Evolutionary conservation across 2,888 invertebrate species (phyloP), one percentile per base, ranked within the genome.

Genomic region (Clepsis dumicolana): DNA sequence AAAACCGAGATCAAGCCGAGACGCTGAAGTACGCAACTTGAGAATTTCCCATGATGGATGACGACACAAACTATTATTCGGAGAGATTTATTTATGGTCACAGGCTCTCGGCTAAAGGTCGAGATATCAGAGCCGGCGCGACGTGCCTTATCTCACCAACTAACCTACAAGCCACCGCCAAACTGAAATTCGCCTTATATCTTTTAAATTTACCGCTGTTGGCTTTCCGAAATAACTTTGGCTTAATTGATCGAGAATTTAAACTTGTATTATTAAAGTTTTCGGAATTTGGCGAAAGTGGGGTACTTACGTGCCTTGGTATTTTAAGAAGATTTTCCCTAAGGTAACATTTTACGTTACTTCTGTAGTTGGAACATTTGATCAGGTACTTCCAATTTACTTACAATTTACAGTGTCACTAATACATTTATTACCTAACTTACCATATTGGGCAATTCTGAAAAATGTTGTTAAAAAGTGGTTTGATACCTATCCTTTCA

Each of bases 81-180:
- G 41, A 52, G 64, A 71, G 67, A 73, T 73, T 71, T 71, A 74
- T 73, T 76, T 68, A 72, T 67, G 71, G 65, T 68, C 67, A 48
- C 65, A 73, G 73, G 67, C 75, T 74, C 76, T 75, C 73, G 71
- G 70, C 72, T 76, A 75, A 80, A 81, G 80, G 80, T 79, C 73
- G 60, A 61, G 65, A 72, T 76, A 79, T 80, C 80, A 74, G 73
- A 67, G 72, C 66, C 74, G 72, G 73, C 71, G 76, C 64, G 69
- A 53, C 67, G 71, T 84, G 82, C 81, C 84, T 84, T 86, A 84
- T 86, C 86, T 78, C 74, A 61, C 38, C 70, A 72, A 62, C 44
- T 57, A 57, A 53, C 54, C 70, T 52, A 73, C 72, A 71, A 71
- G 73, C 71, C 74, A 70, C 74, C 75, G 72, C 77, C 77, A 81